A percentile compares a stretch with the other conserved stretches of the same genome.
Conservation (phyloP, 1,140 invertebrate species). For the Papilio aristodemus region DNA sequence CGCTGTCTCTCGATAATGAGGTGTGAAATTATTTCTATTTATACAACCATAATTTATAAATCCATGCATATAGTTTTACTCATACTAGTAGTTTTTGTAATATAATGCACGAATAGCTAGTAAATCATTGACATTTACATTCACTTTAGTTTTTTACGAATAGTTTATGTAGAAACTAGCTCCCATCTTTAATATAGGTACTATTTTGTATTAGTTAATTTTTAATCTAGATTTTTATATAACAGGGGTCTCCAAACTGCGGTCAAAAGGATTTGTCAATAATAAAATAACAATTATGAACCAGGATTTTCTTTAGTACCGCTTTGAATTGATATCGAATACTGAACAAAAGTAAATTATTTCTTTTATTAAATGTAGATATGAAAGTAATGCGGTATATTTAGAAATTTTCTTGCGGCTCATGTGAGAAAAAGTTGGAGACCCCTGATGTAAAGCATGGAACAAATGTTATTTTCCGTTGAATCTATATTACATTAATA, state of each 20-base stretch:
- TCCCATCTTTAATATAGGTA: background rate
- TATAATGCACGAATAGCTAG: conserved; percentile 15
- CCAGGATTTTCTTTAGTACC: too few relatives aligned
- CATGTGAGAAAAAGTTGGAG: background rate
- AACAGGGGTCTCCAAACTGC: background rate
- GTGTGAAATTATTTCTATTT: background rate
- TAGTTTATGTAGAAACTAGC: conserved; percentile 1
- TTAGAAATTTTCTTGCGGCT: background rate
- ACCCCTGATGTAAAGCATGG: conserved; percentile 22
- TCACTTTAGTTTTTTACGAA: background rate
- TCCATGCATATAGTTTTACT: too few relatives aligned
- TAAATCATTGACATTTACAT: background rate
- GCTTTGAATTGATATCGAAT: too few relatives aligned
- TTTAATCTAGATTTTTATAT: conserved; percentile 2
- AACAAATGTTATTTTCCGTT: conserved; percentile 4
- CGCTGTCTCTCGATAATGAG: background rate
- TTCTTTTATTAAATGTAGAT: too few relatives aligned
- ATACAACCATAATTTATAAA: background rate
- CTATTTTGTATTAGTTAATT: background rate
- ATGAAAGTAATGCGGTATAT: too few relatives aligned
- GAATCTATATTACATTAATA: conserved; percentile 34
- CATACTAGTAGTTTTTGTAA: conserved; percentile 1
- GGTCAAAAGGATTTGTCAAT: too few relatives aligned
- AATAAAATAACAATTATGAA: too few relatives aligned
- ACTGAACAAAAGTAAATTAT: too few relatives aligned